phyloP scores from a whole-genome alignment of 2,888 invertebrate genomes.

The Urechis unicinctus region DNA sequence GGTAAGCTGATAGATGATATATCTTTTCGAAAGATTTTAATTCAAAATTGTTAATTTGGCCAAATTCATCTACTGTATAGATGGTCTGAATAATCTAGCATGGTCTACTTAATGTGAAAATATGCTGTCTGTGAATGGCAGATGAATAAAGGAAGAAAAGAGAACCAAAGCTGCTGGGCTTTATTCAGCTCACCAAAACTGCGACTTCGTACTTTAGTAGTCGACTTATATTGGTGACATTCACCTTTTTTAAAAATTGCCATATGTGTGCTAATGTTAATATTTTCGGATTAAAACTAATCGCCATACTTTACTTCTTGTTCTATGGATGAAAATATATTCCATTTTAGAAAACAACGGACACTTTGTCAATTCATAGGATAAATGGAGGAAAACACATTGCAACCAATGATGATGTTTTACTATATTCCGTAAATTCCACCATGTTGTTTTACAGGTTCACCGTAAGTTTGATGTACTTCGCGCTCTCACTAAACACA shows the following conservation, averaged over 20 bases:
- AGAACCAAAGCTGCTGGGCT: background rate
- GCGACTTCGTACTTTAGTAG: background rate
- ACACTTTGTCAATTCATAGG: too few species aligned
- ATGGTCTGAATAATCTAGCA: too few species aligned
- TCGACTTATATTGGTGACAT: background rate
- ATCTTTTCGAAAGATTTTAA: too few species aligned
- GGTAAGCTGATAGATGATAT: too few species aligned
- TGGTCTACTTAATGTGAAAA: too few species aligned
- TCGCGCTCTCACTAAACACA: conserved; percentile 11
- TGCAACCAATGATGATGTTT: background rate
- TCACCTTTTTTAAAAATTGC: background rate
- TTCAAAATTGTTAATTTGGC: too few species aligned
- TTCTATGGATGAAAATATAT: background rate
- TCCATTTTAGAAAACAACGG: too few species aligned
- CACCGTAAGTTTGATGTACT: conserved; percentile 14
- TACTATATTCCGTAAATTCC: too few species aligned
- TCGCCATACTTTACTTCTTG: too few species aligned
- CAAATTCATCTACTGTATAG: too few species aligned
- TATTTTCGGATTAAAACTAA: too few species aligned
- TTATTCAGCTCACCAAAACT: conserved; percentile 3
- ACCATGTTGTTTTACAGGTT: conserved; percentile 10
- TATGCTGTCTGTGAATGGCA: background rate
- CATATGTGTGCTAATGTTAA: too few species aligned
- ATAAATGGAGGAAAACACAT: background rate
- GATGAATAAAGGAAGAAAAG: background rate